Evolutionary conservation across 2,888 invertebrate genomes (phyloP), one percentile per base, ranked within the genome.

Genomic region (Branchipolynoe longqiensis): DNA sequence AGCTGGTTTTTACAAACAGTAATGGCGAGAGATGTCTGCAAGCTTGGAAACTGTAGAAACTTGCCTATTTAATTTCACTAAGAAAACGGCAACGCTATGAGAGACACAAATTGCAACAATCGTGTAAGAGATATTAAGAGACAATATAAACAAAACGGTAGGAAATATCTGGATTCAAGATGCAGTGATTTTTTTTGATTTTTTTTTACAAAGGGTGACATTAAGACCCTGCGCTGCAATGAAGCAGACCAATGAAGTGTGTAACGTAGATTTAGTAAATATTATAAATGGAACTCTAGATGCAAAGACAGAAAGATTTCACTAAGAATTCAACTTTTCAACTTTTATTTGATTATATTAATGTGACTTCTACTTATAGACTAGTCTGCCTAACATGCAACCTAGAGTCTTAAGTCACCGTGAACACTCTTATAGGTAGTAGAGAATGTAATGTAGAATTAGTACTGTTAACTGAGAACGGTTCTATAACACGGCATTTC

Each of bases 371-470:
- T 62, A 28, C 12, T 28, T 28, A 3, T 1, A 31, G 25, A 36
- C 33, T 69, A 62, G 69, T 69, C 69, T 69, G 69, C 69, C 58
- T 69, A 69, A 38, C 69, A 69, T 69, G 69, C 69, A 69, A 69
- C 69, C 69, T 69, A 69, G 69, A 38, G 69, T 38, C 69, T 36
- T 69, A 69, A 69, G 69, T 69, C 69, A 69, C 69, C 69, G 22
- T 69, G 62, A 31, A 62, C 62, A 62, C 31, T 31, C 12, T 69
- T 69, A 33, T 36, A 38, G 33, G 38, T 69, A 33, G 38, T 33
- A 69, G 69, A 69, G 18, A 48, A 48, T 48, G 48, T 48, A 69
- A 69, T 62, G 62, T 28, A 25, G 31, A 62, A 28, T 69, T 69
- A 69, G 69, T 38, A 69, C 22, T 69, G 69, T 69, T 69, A 69